Conservation (phyloP, 2,113 vertebrate genomes). For the Rhea pennata region DNA sequence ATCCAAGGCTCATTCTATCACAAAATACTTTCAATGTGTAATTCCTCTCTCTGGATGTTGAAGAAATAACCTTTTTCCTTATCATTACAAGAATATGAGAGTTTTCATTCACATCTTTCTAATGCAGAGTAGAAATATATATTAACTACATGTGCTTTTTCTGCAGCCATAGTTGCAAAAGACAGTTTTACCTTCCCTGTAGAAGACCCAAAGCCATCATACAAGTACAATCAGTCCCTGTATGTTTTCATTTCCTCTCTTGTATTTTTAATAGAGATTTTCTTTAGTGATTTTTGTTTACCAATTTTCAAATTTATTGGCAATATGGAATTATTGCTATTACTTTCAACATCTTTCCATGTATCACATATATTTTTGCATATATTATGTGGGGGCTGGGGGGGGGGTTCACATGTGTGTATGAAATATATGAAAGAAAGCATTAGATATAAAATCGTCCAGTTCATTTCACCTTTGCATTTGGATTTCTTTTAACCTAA, state of each 20-base stretch:
- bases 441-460: neutral
- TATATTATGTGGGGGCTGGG: neutral
- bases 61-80: neutral
- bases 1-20: neutral
- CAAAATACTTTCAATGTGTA: neutral
- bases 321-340: neutral
- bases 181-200: neutral
- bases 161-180: neutral
- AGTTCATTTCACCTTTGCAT: neutral
- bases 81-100: neutral
- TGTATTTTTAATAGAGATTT: neutral
- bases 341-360: neutral
- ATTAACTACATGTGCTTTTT: neutral
- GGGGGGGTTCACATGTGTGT: neutral
- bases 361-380: neutral
- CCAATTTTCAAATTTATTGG: neutral
- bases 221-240: neutral
- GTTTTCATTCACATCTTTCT: neutral
- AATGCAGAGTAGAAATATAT: neutral
- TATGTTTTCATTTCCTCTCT: neutral
- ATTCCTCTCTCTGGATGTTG: neutral
- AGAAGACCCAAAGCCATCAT: neutral
- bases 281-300: neutral
- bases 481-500: neutral
- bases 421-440: neutral